phyloP scores from a whole-genome alignment of 2,113 vertebrate genomes.

The Periophthalmus modestus region DNA sequence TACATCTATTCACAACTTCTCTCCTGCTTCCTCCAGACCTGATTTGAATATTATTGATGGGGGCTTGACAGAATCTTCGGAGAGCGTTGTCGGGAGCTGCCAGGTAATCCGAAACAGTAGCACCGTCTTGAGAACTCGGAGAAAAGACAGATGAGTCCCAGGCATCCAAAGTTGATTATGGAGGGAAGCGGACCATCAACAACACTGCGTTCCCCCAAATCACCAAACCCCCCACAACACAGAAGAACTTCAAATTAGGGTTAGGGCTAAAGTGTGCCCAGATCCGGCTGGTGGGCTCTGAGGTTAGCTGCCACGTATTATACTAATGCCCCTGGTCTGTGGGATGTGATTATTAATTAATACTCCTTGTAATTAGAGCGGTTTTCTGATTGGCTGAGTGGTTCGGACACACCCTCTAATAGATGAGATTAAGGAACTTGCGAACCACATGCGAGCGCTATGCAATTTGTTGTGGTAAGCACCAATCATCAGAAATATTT shows the following conservation, averaged over 20 bases:
- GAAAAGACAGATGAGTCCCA: slow-evolving; percentile 55
- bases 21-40: slow-evolving; percentile 10
- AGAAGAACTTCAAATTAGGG: slow-evolving; percentile 59
- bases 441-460: not conserved
- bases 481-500: not conserved
- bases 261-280: slow-evolving; percentile 39
- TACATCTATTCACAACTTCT: slow-evolving; percentile 30
- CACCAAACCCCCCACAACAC: slow-evolving; percentile 66
- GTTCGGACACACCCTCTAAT: slow-evolving; percentile 13
- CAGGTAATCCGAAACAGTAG: slow-evolving; percentile 70
- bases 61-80: slow-evolving; percentile 11
- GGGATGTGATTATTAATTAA: slow-evolving; percentile 73
- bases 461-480: not conserved
- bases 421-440: not conserved
- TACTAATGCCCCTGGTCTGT: slow-evolving; percentile 63
- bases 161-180: slow-evolving; percentile 69
- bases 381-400: slow-evolving; percentile 47
- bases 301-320: slow-evolving; percentile 55
- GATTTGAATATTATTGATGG: slow-evolving; percentile 58
- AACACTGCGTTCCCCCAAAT: slow-evolving; percentile 66
- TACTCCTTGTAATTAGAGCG: slow-evolving; percentile 58
- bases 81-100: slow-evolving; percentile 38
- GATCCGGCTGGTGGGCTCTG: slow-evolving; percentile 46
- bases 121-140: slow-evolving; percentile 23
- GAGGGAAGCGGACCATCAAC: slow-evolving; percentile 77